Evolutionary conservation across 2,888 invertebrate species (phyloP).

Genomic region (Lepidocyrtoides sp.): DNA sequence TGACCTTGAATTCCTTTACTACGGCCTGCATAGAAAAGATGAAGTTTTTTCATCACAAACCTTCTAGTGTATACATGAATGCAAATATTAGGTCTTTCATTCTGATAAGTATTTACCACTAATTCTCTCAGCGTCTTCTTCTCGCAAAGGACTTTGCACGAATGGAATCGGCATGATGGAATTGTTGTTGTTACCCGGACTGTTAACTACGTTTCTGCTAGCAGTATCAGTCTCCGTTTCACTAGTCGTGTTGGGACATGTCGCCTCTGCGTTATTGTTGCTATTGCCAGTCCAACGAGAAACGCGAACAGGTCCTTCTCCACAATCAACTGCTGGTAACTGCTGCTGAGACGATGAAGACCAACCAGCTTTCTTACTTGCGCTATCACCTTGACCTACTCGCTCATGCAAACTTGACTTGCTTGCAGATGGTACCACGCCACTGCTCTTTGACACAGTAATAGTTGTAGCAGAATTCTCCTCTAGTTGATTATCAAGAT

Average conservation of each 20-base stretch:
- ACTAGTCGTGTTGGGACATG: slow-evolving; percentile 4
- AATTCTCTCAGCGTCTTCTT: slow-evolving; percentile 84
- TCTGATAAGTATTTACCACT: slow-evolving; percentile 82
- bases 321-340: slow-evolving; percentile 77
- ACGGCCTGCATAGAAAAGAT: slow-evolving; percentile 83
- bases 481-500: slow-evolving; percentile 41
- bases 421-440: slow-evolving; percentile 5
- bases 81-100: too few species aligned
- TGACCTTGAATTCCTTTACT: slow-evolving; percentile 96
- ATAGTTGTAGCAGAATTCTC: slow-evolving; percentile 52
- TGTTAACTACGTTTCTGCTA: not conserved
- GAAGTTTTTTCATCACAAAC: not conserved
- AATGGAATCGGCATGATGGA: slow-evolving; percentile 82
- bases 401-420: slow-evolving; percentile 48
- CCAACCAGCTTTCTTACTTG: slow-evolving; percentile 46
- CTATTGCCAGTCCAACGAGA: slow-evolving; percentile 41
- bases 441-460: slow-evolving; percentile 65
- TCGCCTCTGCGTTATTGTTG: not conserved
- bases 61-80: too few species aligned
- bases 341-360: slow-evolving; percentile 39
- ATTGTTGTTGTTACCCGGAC: not conserved
- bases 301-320: slow-evolving; percentile 60
- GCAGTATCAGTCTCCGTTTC: slow-evolving; percentile 63
- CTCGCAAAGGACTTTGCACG: slow-evolving; percentile 81
- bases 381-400: slow-evolving; percentile 46